Conservation (phyloP, 2,797 vertebrate genomes). For the Anomalospiza imberbis region DNA sequence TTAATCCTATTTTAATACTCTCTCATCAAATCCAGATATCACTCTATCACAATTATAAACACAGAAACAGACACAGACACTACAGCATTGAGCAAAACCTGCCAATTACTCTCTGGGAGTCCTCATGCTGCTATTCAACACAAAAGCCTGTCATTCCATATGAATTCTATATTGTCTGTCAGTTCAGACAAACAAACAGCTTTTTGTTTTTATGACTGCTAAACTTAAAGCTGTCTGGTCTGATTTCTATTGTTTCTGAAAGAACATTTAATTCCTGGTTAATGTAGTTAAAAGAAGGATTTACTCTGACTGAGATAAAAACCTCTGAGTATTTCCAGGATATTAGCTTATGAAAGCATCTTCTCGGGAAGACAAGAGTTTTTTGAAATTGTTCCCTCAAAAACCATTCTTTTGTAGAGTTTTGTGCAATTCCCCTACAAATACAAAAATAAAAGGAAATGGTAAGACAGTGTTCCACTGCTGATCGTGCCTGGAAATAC, state of each 20-base stretch:
- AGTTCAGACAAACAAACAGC: neutral
- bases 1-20: neutral
- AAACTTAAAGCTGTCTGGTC: neutral
- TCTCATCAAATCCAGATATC: neutral
- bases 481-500: neutral
- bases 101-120: neutral
- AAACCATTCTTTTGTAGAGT: neutral
- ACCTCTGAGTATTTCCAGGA: neutral
- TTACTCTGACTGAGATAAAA: neutral
- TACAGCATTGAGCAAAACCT: neutral
- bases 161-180: neutral
- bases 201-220: neutral
- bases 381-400: slow-evolving; percentile 1
- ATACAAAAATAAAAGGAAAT: neutral
- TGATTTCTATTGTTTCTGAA: neutral
- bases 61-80: neutral
- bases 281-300: neutral
- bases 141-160: neutral
- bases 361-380: neutral
- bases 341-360: neutral
- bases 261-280: neutral
- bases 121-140: neutral
- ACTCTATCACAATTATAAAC: neutral
- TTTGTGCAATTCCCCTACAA: neutral
- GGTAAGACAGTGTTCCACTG: neutral